Conservation (phyloP, 2,113 vertebrate genomes). For the Nannospalax galili region DNA sequence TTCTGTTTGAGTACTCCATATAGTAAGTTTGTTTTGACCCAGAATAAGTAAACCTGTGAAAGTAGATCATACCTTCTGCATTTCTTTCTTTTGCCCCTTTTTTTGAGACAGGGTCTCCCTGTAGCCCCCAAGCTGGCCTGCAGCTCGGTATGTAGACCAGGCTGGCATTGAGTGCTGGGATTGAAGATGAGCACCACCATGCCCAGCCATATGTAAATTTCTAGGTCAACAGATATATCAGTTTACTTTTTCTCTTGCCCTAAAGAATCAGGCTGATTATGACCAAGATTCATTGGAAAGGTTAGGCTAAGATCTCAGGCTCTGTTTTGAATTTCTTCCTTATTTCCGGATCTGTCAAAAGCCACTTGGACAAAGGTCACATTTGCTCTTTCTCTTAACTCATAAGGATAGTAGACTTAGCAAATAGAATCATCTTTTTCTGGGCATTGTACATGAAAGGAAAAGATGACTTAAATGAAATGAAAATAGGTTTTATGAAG, state of each 20-base stretch:
- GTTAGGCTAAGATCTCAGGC: neutral
- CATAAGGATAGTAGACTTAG: neutral
- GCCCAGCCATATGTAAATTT: too few species aligned
- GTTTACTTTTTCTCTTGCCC: neutral
- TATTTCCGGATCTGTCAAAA: neutral
- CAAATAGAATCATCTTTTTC: slow-evolving; percentile 1
- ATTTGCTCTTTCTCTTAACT: neutral
- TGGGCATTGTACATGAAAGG: neutral
- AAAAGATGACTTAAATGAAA: neutral
- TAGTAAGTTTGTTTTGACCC: neutral
- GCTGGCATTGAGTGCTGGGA: too few species aligned
- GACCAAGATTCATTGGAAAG: neutral
- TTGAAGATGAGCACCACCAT: too few species aligned
- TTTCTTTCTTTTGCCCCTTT: too few species aligned
- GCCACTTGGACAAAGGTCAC: neutral
- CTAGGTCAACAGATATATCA: neutral
- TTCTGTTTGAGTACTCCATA: neutral
- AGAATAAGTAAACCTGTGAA: slow-evolving; percentile 6
- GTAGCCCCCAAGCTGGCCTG: too few species aligned
- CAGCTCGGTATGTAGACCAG: too few species aligned
- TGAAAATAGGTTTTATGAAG: neutral
- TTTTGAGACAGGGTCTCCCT: neutral
- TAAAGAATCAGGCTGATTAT: neutral
- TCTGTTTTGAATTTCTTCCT: slow-evolving; percentile 3
- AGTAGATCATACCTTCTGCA: neutral